These are phyloP conservation scores for Chrysemys picta DNA, from an alignment of 2,113 vertebrate species.

Conservation along the genomic window DNA sequence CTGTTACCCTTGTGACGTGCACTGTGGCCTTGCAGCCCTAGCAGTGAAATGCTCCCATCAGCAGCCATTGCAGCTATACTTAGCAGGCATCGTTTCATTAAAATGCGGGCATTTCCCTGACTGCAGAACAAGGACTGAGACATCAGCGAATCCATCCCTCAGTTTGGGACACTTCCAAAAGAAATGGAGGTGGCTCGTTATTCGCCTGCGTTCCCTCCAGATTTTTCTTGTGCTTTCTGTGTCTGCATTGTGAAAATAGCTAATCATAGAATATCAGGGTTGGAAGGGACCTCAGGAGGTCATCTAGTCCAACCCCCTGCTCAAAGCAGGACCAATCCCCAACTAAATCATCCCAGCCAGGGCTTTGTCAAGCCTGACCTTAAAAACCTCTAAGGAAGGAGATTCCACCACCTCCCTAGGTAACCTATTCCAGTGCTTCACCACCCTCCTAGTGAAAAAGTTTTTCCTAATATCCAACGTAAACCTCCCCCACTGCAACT, in stretches of 20 bases:
- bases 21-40: no score
- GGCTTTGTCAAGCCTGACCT: no score
- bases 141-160: background rate
- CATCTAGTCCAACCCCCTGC: no score
- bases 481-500: no score
- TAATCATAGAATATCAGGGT: background rate
- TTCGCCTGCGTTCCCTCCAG: background rate
- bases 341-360: no score
- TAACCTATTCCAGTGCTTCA: no score
- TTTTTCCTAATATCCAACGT: no score
- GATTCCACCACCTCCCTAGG: no score
- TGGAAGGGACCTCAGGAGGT: no score
- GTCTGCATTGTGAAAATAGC: background rate
- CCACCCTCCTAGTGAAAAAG: no score
- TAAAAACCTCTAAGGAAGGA: no score
- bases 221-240: background rate
- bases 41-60: background rate
- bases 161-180: background rate
- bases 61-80: background rate
- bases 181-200: background rate
- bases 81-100: background rate
- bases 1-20: background rate
- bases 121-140: background rate
- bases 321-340: no score
- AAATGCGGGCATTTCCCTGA: background rate